phyloP scores from a whole-genome alignment of 1,140 invertebrate species.

The Kradibia gibbosae region DNA sequence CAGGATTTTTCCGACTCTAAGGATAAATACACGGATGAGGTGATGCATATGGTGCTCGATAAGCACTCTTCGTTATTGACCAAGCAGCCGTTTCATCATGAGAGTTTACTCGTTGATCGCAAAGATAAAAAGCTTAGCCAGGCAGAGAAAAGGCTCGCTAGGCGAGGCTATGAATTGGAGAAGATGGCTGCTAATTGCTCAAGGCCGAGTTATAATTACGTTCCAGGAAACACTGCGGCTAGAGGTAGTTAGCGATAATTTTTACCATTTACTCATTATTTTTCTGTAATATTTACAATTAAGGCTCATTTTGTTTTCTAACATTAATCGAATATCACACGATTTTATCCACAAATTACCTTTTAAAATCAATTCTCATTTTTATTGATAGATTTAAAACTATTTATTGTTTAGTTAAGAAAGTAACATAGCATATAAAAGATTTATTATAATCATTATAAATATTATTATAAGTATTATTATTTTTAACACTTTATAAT shows the following conservation, averaged over 20 bases:
- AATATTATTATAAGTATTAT: too few species aligned
- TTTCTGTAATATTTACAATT: background rate
- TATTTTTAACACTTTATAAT: too few species aligned
- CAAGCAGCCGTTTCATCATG: conserved; percentile 96
- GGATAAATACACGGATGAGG: conserved; percentile 85
- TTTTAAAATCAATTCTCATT: too few species aligned
- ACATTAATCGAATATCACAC: too few species aligned
- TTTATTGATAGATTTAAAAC: too few species aligned
- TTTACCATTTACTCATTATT: background rate
- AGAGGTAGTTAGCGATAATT: conserved; percentile 61
- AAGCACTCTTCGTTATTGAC: conserved; percentile 81
- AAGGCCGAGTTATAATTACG: conserved; percentile 70
- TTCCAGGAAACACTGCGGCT: conserved; percentile 70
- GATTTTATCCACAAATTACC: too few species aligned
- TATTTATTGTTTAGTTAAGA: too few species aligned
- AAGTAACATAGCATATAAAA: too few species aligned
- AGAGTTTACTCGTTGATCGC: conserved; percentile 94
- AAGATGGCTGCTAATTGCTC: conserved; percentile 85
- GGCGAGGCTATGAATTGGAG: conserved; percentile 93
- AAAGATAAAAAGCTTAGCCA: conserved; percentile 97
- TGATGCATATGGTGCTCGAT: conserved; percentile 84
- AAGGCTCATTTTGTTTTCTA: background rate
- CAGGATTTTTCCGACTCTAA: conserved; percentile 81
- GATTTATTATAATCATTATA: too few species aligned
- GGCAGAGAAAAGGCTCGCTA: conserved; percentile 94